Conservation (phyloP, 2,888 invertebrate genomes). For the Cheilosia vulpina region DNA sequence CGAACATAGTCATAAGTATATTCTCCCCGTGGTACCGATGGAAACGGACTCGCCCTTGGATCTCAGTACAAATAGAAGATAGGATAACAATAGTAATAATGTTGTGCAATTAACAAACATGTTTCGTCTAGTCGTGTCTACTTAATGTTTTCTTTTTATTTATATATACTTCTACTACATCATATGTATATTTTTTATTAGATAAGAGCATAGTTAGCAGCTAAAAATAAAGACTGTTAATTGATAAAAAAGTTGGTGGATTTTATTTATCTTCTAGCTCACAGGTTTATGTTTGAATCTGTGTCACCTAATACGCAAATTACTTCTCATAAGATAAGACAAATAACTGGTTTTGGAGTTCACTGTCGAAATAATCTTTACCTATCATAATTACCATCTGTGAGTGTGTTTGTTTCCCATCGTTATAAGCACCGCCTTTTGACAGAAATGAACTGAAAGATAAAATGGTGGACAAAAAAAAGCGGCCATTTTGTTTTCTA, state of each 20-base stretch:
- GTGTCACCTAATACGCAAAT: background rate
- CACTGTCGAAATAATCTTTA: background rate
- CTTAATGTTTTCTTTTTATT: conserved; percentile 59
- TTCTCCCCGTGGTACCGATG: conserved; percentile 65
- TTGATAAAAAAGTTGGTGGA: conserved; percentile 38
- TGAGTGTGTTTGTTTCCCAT: background rate
- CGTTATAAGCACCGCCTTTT: too few relatives aligned
- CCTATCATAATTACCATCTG: background rate
- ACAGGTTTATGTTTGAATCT: conserved; percentile 6
- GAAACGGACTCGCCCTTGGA: conserved; percentile 71
- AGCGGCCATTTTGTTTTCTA: background rate
- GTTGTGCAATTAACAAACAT: conserved; percentile 35
- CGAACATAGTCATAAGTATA: conserved; percentile 51
- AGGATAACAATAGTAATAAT: conserved; percentile 20
- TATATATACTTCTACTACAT: conserved; percentile 50
- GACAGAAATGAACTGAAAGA: background rate
- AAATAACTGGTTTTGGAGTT: background rate
- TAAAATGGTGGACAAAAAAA: background rate
- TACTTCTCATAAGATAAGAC: background rate
- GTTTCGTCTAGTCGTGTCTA: conserved; percentile 68
- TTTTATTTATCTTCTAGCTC: background rate
- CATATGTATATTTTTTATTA: conserved; percentile 45
- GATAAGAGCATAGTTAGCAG: conserved; percentile 56
- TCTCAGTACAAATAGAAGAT: conserved; percentile 75
- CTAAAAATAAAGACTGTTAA: conserved; percentile 70